These are phyloP conservation scores for Canis aureus DNA, from an alignment of 2,113 vertebrate genomes.

Conservation along the genomic window DNA sequence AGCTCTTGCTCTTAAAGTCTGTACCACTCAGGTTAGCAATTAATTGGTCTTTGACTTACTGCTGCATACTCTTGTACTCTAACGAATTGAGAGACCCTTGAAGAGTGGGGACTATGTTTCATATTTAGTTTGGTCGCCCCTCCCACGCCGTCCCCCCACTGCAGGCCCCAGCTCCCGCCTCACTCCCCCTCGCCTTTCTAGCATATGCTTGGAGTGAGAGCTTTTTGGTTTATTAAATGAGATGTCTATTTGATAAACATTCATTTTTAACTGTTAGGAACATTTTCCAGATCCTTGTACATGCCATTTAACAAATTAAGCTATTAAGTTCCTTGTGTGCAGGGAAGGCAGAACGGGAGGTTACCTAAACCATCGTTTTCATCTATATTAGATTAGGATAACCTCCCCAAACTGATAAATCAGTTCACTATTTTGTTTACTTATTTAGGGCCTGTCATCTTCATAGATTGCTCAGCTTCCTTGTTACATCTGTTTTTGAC, in stretches of 20 bases:
- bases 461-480: slow-evolving; percentile 43
- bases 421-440: slow-evolving; percentile 37
- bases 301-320: slow-evolving; percentile 21
- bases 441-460: slow-evolving; percentile 32
- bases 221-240: slow-evolving; percentile 56
- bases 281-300: slow-evolving; percentile 50
- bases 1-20: slow-evolving; percentile 57
- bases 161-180: background rate
- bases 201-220: background rate
- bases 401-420: background rate
- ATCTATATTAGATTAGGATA: slow-evolving; percentile 24
- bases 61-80: background rate
- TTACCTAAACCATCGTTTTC: slow-evolving; percentile 27
- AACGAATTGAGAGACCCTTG: slow-evolving; percentile 61
- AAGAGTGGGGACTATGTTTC: slow-evolving; percentile 36
- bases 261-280: slow-evolving; percentile 56
- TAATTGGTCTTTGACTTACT: slow-evolving; percentile 66
- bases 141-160: background rate
- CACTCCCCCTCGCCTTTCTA: background rate
- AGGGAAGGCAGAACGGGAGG: slow-evolving; percentile 33
- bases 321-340: background rate
- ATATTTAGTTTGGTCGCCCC: slow-evolving; percentile 29
- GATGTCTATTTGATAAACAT: slow-evolving; percentile 41
- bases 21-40: slow-evolving; percentile 56
- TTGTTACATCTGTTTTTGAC: slow-evolving; percentile 56